A percentile compares a stretch with the other conserved stretches of the same genome.
Evolutionary conservation across 2,113 vertebrate genomes (phyloP).

Genomic region (Vulpes ferrilata): DNA sequence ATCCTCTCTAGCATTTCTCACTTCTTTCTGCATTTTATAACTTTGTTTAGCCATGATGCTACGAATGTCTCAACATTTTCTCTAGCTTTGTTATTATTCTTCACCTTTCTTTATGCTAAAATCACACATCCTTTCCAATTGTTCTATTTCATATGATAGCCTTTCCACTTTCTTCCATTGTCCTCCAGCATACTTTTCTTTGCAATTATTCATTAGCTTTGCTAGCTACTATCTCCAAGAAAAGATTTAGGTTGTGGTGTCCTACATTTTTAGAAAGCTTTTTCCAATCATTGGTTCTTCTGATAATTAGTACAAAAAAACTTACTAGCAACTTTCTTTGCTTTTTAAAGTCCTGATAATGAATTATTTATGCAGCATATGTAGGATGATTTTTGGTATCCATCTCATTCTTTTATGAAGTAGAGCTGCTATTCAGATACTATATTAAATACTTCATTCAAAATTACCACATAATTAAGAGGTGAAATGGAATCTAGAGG

Average conservation of each 20-base stretch:
- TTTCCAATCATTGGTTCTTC: slow-evolving; percentile 63
- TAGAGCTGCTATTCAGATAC: not conserved
- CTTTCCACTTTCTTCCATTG: not conserved
- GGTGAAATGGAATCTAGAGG: slow-evolving; percentile 13
- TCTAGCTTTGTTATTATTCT: slow-evolving; percentile 11
- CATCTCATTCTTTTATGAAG: slow-evolving; percentile 14
- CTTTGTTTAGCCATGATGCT: slow-evolving; percentile 66
- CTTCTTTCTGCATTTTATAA: not conserved
- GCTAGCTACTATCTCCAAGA: slow-evolving; percentile 35
- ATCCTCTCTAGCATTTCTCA: slow-evolving; percentile 43
- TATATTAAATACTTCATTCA: not conserved
- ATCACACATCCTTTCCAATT: slow-evolving; percentile 58
- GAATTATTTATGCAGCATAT: not conserved
- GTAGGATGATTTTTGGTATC: slow-evolving; percentile 6
- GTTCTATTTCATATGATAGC: not conserved
- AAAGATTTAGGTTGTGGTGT: slow-evolving; percentile 60
- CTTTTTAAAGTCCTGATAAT: slow-evolving; percentile 25
- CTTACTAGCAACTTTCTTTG: slow-evolving; percentile 53
- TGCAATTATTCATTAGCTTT: slow-evolving; percentile 53
- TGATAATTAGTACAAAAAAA: slow-evolving; percentile 81
- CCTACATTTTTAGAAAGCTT: slow-evolving; percentile 73
- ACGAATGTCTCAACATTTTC: not conserved
- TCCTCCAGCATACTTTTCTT: slow-evolving; percentile 18
- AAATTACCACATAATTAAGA: slow-evolving; percentile 55
- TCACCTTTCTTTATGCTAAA: slow-evolving; percentile 55